These are phyloP conservation scores for Strigops habroptila DNA, from an alignment of 2,113 vertebrate genomes.

Conservation along the genomic window DNA sequence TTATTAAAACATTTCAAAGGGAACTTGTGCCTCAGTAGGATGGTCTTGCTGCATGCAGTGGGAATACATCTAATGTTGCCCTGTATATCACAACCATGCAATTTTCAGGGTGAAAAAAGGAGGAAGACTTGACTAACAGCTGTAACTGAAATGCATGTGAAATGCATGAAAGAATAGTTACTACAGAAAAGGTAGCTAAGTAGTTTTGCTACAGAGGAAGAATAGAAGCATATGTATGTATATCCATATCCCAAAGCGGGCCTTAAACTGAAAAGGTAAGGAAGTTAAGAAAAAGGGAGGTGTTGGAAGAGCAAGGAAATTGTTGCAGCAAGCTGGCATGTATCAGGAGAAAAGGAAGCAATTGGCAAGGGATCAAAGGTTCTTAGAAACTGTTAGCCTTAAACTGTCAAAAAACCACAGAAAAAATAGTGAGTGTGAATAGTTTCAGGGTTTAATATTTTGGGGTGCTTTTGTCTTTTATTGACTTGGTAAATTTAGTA, in stretches of 20 bases:
- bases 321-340: neutral
- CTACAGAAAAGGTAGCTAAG: neutral
- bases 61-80: neutral
- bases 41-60: neutral
- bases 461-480: neutral
- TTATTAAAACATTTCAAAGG: neutral
- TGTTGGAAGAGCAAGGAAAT: neutral
- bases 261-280: neutral
- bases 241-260: neutral
- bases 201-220: neutral
- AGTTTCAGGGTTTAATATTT: neutral
- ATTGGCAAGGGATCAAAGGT: conserved; percentile 26
- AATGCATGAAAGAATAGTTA: neutral
- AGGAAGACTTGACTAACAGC: neutral
- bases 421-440: neutral
- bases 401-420: neutral
- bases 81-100: neutral
- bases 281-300: neutral
- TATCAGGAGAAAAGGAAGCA: neutral
- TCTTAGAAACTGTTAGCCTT: neutral
- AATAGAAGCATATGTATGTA: neutral
- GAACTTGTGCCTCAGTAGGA: neutral
- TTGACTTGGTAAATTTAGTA: neutral
- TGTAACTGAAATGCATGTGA: neutral
- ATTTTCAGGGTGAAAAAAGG: neutral